A percentile compares a stretch with the other conserved stretches of the same genome.
Conservation (phyloP, 1,140 invertebrate genomes). For the Calephelis nemesis region DNA sequence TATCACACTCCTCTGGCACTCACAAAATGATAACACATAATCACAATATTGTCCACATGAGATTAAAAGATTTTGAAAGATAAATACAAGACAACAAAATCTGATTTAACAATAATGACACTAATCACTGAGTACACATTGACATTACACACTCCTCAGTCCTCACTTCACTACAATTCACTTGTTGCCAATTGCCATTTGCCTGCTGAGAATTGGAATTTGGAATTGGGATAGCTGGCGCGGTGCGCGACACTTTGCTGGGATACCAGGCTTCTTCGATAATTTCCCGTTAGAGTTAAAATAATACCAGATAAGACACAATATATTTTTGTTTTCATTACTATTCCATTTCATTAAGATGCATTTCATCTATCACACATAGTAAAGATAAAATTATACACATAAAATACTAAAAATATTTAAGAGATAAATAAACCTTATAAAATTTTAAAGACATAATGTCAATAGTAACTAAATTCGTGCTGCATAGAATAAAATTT, state of each 20-base stretch:
- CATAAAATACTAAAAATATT: too few species aligned
- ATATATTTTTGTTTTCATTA: too few species aligned
- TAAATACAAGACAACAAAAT: constrained; percentile 65
- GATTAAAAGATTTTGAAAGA: constrained; percentile 45
- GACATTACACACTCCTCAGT: constrained; percentile 18
- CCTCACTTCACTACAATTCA: constrained; percentile 4
- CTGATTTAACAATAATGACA: constrained; percentile 53
- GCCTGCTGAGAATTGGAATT: neutral
- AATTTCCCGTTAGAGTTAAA: constrained; percentile 36
- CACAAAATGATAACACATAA: constrained; percentile 69
- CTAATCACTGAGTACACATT: constrained; percentile 46
- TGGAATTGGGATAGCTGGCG: constrained; percentile 30
- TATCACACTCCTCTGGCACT: constrained; percentile 60
- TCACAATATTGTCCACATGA: constrained; percentile 59
- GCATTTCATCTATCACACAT: too few species aligned
- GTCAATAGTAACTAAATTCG: too few species aligned
- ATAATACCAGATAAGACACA: too few species aligned
- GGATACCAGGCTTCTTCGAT: constrained; percentile 51
- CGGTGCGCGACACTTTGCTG: constrained; percentile 52
- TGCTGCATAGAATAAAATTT: too few species aligned
- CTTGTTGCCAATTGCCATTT: neutral
- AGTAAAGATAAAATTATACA: too few species aligned
- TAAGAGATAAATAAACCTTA: too few species aligned
- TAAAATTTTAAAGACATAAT: too few species aligned
- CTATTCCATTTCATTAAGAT: too few species aligned